These are phyloP conservation scores for Mesocentrotus franciscanus DNA, from an alignment of 53 echinoderm and acorn worm genomes.

Conservation along the genomic window DNA sequence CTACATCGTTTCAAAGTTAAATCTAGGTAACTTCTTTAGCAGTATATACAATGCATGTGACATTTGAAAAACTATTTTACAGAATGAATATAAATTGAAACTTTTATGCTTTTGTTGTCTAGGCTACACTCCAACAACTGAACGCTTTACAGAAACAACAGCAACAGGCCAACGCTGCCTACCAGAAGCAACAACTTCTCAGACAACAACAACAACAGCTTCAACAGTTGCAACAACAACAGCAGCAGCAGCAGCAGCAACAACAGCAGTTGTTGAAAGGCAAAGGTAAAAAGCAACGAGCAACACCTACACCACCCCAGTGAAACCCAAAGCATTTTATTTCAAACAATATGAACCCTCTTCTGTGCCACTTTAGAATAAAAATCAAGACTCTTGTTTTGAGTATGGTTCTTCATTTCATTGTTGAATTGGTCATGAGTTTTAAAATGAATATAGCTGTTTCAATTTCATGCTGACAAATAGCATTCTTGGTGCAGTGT, in stretches of 20 bases:
- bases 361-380: not conserved
- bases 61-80: too few species aligned
- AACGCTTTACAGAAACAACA: slow-evolving; percentile 71
- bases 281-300: slow-evolving; percentile 53
- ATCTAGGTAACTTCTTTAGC: too few species aligned
- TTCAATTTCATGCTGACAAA: too few species aligned
- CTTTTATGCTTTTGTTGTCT: not conserved
- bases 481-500: not conserved
- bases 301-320: slow-evolving; percentile 33
- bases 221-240: slow-evolving; percentile 66
- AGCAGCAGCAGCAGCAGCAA: slow-evolving; percentile 84
- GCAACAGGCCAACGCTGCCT: slow-evolving; percentile 66
- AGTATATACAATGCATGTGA: too few species aligned
- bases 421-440: too few species aligned
- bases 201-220: slow-evolving; percentile 74
- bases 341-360: not conserved
- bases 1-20: too few species aligned
- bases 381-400: too few species aligned
- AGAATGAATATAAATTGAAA: not conserved
- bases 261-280: slow-evolving; percentile 59
- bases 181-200: slow-evolving; percentile 60
- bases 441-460: too few species aligned
- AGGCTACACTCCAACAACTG: slow-evolving; percentile 65
- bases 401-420: too few species aligned
- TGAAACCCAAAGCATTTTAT: not conserved